These are phyloP conservation scores for Sycophila sp. DNA, from an alignment of 1,140 invertebrate genomes.

Conservation along the genomic window DNA sequence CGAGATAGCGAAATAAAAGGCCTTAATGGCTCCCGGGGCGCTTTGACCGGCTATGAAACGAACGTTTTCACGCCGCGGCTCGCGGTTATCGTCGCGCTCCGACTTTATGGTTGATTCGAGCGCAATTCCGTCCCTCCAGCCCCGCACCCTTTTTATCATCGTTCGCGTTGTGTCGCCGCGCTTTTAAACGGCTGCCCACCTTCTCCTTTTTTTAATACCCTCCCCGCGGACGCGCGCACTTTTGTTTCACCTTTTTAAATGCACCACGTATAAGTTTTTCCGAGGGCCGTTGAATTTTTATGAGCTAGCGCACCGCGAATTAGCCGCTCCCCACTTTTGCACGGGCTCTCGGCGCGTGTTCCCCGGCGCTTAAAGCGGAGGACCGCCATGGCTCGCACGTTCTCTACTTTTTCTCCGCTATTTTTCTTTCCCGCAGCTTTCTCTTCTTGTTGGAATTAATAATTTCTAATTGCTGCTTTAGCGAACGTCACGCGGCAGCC, in stretches of 20 bases:
- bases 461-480: background rate
- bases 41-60: background rate
- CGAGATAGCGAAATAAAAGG: conserved; percentile 5
- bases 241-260: conserved; percentile 25
- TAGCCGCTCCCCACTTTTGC: background rate
- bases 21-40: background rate
- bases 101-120: background rate
- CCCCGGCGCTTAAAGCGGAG: background rate
- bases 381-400: background rate
- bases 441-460: background rate
- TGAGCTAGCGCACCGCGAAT: conserved; percentile 20
- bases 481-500: background rate
- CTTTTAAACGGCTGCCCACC: background rate
- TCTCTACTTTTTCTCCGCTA: background rate
- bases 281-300: conserved; percentile 35
- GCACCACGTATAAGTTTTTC: conserved; percentile 26
- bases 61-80: background rate
- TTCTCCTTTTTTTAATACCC: background rate
- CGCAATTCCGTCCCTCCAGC: too few relatives aligned
- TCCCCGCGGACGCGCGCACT: background rate
- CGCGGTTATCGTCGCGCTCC: background rate
- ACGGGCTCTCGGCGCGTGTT: background rate
- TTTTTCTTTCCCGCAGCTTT: conserved; percentile 1
- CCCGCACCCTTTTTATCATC: background rate
- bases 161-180: background rate